These are phyloP conservation scores for Oikopleura albicans DNA, from an alignment of 23 tunicate species.

Conservation along the genomic window DNA sequence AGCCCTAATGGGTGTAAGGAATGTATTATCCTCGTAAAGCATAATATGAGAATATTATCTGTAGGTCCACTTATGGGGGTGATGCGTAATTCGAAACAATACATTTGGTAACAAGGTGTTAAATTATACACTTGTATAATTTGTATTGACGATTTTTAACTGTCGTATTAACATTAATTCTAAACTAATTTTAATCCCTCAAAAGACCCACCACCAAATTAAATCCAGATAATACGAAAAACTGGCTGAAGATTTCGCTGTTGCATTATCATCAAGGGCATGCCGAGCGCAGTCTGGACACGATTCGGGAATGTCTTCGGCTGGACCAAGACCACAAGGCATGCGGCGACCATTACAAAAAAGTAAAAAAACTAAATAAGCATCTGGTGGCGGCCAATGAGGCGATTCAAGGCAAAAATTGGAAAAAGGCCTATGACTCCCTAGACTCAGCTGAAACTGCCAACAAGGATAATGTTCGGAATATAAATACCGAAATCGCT, in stretches of 20 bases:
- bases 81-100: no score
- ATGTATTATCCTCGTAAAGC: no score
- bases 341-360: constrained; percentile 67
- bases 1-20: no score
- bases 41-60: no score
- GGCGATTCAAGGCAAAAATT: constrained; percentile 37
- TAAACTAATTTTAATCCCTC: neutral
- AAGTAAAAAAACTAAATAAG: constrained; percentile 63
- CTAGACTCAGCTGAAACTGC: constrained; percentile 10
- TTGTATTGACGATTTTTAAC: no score
- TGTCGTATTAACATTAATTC: no score
- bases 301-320: constrained; percentile 69
- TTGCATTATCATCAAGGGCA: constrained; percentile 68
- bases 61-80: no score
- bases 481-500: neutral
- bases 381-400: constrained; percentile 47
- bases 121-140: no score
- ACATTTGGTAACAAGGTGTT: no score
- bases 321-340: constrained; percentile 84
- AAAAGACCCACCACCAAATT: constrained; percentile 55
- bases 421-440: constrained; percentile 10
- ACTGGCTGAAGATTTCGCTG: constrained; percentile 41
- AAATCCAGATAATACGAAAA: constrained; percentile 58
- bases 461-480: neutral
- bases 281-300: constrained; percentile 62